Evolutionary conservation across 2,113 vertebrate species (phyloP), one percentile per base, ranked within the genome.

Genomic region (Dermatemys mawii): DNA sequence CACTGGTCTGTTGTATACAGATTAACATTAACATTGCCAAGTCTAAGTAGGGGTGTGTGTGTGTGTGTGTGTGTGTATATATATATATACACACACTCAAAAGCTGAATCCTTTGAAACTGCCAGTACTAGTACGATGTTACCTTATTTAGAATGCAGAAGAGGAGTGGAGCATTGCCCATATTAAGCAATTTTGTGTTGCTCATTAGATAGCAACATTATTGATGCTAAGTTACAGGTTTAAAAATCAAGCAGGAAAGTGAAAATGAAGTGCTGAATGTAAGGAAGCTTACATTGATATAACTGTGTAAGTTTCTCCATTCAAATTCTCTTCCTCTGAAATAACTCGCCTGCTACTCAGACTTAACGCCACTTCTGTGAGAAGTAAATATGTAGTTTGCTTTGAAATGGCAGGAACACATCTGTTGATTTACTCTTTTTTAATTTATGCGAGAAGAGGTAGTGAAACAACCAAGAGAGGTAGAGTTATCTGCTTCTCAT

Each of bases 41-140:
- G n/a, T 38, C 17, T 70, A 38, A 38, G 35, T 38, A 21, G 17
- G 17, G 8, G 35, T 67, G 35, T 67, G 35, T n/a, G 17, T 67
- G 32, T 67, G 35, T n/a, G 35, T n/a, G 32, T 29, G 6, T 57
- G 12, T 29, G 29, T 60, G 27, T 79, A 8, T 46, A 8, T 46
- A 8, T 46, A 8, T 46, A 8, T 78, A 26, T 38, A n/a, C n/a
- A n/a, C n/a, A n/a, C n/a, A n/a, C n/a, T n/a, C n/a, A 79, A 57
- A 57, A 32, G 11, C 54, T 51, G 84, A 54, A 48, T 95, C 11
- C 82, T 83, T 55, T 81, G 78, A 75, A 81, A 78, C 50, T 83
- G 29, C 41, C 41, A 6, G 29, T 5, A 63, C 50, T 55, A 16
- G 1, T 78, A 57, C 78, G 76, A 78, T 93, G 63, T 9, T 1